These are phyloP conservation scores for Nebria salina DNA, from an alignment of 2,888 invertebrate species.

Conservation along the genomic window DNA sequence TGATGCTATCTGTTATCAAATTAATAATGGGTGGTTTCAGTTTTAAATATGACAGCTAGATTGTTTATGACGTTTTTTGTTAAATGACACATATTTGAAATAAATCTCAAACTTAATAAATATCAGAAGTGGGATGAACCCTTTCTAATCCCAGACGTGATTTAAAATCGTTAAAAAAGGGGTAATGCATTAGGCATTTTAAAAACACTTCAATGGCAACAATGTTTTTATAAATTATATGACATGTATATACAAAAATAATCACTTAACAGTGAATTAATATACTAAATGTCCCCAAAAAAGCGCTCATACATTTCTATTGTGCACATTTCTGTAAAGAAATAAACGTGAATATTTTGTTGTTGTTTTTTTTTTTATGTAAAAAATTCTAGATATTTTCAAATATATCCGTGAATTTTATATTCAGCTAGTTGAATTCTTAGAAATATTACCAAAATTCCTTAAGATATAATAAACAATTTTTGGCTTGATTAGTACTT, in stretches of 20 bases:
- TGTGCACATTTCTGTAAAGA: not conserved
- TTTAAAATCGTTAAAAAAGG: too few relatives aligned
- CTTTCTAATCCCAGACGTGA: not conserved
- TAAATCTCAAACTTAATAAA: not conserved
- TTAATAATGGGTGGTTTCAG: too few relatives aligned
- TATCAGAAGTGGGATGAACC: slow-evolving; percentile 1
- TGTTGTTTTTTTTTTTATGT: not conserved
- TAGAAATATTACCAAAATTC: not conserved
- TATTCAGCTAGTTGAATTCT: not conserved
- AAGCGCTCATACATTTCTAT: not conserved
- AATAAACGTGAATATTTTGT: not conserved
- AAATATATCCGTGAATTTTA: not conserved
- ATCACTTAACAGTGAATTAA: not conserved
- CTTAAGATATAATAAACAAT: not conserved
- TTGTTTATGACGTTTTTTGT: too few relatives aligned
- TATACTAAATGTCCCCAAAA: not conserved
- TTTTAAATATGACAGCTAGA: not conserved
- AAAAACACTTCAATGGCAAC: too few relatives aligned
- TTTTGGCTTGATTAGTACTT: slow-evolving; percentile 1
- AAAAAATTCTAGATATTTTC: not conserved
- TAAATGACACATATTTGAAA: not conserved
- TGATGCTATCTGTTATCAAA: too few relatives aligned
- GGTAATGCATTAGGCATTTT: too few relatives aligned
- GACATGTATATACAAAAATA: too few relatives aligned
- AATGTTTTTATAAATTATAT: too few relatives aligned